phyloP scores from a whole-genome alignment of 2,888 invertebrate genomes.

The Chymomyza procnemis region DNA sequence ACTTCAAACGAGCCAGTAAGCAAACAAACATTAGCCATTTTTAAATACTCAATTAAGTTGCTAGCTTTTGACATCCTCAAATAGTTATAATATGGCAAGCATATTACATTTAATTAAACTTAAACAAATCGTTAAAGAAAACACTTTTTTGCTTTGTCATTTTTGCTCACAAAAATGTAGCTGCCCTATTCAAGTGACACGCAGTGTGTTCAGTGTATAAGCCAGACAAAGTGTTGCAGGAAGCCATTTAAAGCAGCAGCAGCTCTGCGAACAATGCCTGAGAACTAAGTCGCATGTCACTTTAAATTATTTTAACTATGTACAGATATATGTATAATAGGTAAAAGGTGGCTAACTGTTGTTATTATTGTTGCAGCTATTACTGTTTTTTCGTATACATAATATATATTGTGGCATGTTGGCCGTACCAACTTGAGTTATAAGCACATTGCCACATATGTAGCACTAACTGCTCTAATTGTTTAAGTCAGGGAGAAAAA shows the following conservation, averaged over 20 bases:
- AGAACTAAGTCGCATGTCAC: conserved; percentile 66
- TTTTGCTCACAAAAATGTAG: too few relatives aligned
- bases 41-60: too few relatives aligned
- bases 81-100: too few relatives aligned
- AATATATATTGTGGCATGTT: conserved; percentile 11
- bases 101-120: too few relatives aligned
- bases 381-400: conserved; percentile 21
- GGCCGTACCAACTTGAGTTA: conserved; percentile 50
- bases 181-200: too few relatives aligned
- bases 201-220: not conserved
- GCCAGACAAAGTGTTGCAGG: conserved; percentile 34
- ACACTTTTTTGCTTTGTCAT: too few relatives aligned
- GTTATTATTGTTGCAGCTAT: conserved; percentile 21
- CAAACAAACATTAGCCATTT: too few relatives aligned
- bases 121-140: too few relatives aligned
- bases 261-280: conserved; percentile 26
- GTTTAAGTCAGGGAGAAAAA: conserved; percentile 15
- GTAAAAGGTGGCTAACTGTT: conserved; percentile 56
- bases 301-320: conserved; percentile 45
- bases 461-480: conserved; percentile 5
- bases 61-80: too few relatives aligned
- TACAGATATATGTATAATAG: conserved; percentile 37
- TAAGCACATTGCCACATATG: conserved; percentile 62
- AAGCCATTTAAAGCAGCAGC: conserved; percentile 65
- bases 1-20: too few relatives aligned